Evolutionary conservation across 2,888 invertebrate genomes (phyloP), one percentile per base, ranked within the genome.

Genomic region (Campoletis raptor): DNA sequence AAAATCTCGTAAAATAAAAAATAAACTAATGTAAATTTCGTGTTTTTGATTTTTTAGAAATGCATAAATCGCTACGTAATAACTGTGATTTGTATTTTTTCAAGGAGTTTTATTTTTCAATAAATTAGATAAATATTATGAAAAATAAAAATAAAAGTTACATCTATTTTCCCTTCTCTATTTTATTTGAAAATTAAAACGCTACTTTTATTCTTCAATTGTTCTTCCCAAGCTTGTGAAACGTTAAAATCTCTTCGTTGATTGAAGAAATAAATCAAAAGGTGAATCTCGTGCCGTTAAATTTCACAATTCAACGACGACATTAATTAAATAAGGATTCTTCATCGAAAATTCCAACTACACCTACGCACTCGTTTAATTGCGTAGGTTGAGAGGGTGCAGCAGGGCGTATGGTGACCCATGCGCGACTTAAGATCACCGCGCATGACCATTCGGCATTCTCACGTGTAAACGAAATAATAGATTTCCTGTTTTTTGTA

Each of bases 391-490:
- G 82, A 37, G 72, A 81, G 81, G 42, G 66, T 77, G 72, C 81
- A 81, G 85, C 77, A 72, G 85, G 70, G 81, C 72, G 40, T 81
- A 54, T 66, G 57, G 81, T 77, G 52, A 37, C 37, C 52, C 64
- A 79, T 70, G 85, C 82, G 70, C 76, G 69, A 85, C 74, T 69
- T 82, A 42, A 66, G 61, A 37, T 40, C 74, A 69, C 66, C 82
- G 70, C 82, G 70, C 76, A 83, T 82, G 79, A 66, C 42, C 76
- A 36, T 73, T 54, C 42, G 21, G 24, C 42, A 45, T 74, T 40
- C 64, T 37, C 45, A 45, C 69, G 52, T 61, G 66, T 45, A 10
- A 52, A 66, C 70, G 54, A 61, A 76, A 80, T 80, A 70, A 76
- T 80, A 80, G 30, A 76, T 80, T 83, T 48, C 48, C 69, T 57